Conservation (phyloP, 2,113 vertebrate genomes). For the Rhabdornis inornatus region DNA sequence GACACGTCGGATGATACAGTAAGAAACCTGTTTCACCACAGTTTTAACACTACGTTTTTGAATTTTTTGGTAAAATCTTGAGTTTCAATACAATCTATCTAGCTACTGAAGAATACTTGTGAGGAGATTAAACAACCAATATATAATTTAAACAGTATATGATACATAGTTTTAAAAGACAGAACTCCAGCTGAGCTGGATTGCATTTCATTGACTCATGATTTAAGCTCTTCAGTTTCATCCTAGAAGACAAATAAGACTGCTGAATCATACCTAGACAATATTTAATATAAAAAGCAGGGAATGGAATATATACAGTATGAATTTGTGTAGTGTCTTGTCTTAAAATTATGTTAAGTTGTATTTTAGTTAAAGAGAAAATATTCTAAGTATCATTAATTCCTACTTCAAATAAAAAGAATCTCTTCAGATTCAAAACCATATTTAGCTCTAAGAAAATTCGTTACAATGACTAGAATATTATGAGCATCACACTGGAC, state of each 20-base stretch:
- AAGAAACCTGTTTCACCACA: neutral
- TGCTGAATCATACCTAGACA: neutral
- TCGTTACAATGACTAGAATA: neutral
- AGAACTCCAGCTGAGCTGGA: neutral
- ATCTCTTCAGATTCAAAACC: neutral
- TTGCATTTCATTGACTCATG: constrained; percentile 13
- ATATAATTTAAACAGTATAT: neutral
- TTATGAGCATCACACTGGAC: neutral
- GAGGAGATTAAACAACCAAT: neutral
- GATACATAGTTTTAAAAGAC: neutral
- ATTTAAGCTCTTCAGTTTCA: constrained; percentile 2
- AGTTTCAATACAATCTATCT: neutral
- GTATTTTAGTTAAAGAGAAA: neutral
- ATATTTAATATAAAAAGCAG: neutral
- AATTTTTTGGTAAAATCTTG: neutral
- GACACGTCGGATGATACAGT: neutral
- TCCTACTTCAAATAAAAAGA: neutral
- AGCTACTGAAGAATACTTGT: neutral
- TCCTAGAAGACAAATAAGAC: neutral
- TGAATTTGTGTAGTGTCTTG: neutral
- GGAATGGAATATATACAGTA: neutral
- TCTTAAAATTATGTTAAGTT: neutral
- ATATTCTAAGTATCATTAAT: neutral
- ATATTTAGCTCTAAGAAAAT: neutral
- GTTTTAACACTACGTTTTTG: neutral